phyloP scores from a whole-genome alignment of 2,113 vertebrate genomes.

The Nyctibius bracteatus region DNA sequence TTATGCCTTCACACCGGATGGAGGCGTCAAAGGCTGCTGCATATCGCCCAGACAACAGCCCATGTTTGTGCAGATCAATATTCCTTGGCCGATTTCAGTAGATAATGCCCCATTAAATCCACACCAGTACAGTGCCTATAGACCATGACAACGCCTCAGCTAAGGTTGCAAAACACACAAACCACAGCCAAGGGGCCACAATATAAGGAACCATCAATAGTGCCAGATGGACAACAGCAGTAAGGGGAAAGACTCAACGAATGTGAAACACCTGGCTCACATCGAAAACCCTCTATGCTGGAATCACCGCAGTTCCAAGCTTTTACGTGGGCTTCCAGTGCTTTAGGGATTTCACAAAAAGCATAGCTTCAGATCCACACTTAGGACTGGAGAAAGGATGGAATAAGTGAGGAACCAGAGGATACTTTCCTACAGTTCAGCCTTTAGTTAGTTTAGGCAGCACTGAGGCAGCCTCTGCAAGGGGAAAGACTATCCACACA shows the following conservation, averaged over 20 bases:
- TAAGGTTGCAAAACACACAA: not conserved
- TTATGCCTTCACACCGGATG: not conserved
- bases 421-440: not conserved
- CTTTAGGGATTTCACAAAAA: not conserved
- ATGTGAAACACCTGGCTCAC: not conserved
- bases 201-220: not conserved
- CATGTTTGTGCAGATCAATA: not conserved
- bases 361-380: not conserved
- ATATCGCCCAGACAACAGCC: not conserved
- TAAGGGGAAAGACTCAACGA: not conserved
- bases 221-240: not conserved
- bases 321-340: not conserved
- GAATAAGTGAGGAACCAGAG: not conserved
- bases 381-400: not conserved
- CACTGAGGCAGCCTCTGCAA: not conserved
- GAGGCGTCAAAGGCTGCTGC: not conserved
- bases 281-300: not conserved
- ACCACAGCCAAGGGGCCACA: not conserved
- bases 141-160: rapidly evolving
- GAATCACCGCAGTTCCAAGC: not conserved
- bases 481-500: not conserved
- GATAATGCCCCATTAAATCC: not conserved
- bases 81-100: not conserved
- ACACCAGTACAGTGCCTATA: not conserved
- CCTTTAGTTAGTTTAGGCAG: not conserved